A percentile compares a stretch with the other conserved stretches of the same genome.
Evolutionary conservation across 2,888 invertebrate genomes (phyloP).

Genomic region (Emmelina monodactyla): DNA sequence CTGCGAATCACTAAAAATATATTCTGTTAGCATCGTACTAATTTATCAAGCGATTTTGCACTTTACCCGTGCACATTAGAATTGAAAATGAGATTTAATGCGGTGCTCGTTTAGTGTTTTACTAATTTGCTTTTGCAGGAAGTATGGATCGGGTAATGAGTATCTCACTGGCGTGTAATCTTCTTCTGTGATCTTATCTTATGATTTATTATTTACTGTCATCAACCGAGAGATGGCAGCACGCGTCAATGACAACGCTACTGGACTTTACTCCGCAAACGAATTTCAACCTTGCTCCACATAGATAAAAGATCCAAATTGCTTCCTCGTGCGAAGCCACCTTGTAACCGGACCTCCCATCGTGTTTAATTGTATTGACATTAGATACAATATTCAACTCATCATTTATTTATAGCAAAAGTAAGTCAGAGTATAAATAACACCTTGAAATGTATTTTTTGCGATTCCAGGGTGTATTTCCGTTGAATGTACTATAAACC

Average conservation of each 20-base stretch:
- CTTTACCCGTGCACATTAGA: slow-evolving; percentile 24
- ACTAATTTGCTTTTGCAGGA: slow-evolving; percentile 63
- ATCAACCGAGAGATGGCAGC: slow-evolving; percentile 59
- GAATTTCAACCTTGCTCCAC: slow-evolving; percentile 22
- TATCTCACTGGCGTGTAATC: slow-evolving; percentile 60
- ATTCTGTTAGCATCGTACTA: slow-evolving; percentile 26
- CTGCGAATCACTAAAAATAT: slow-evolving; percentile 60
- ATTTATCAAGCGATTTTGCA: slow-evolving; percentile 19
- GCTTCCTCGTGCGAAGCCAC: not conserved
- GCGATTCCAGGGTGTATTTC: too few relatives aligned
- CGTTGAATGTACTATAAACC: slow-evolving; percentile 16
- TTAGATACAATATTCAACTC: not conserved
- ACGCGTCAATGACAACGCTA: slow-evolving; percentile 48
- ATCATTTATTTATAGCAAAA: not conserved
- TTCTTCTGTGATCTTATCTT: slow-evolving; percentile 60
- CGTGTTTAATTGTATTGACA: slow-evolving; percentile 14
- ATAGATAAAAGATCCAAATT: too few relatives aligned
- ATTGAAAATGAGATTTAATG: slow-evolving; percentile 1
- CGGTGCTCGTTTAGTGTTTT: slow-evolving; percentile 25
- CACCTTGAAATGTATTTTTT: too few relatives aligned
- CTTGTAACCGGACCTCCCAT: slow-evolving; percentile 32
- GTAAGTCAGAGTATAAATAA: not conserved
- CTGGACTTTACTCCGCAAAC: not conserved
- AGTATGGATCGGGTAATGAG: slow-evolving; percentile 59
- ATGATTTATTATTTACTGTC: slow-evolving; percentile 63